Conservation (phyloP, 2,797 vertebrate species). For the Delichon dasypus region DNA sequence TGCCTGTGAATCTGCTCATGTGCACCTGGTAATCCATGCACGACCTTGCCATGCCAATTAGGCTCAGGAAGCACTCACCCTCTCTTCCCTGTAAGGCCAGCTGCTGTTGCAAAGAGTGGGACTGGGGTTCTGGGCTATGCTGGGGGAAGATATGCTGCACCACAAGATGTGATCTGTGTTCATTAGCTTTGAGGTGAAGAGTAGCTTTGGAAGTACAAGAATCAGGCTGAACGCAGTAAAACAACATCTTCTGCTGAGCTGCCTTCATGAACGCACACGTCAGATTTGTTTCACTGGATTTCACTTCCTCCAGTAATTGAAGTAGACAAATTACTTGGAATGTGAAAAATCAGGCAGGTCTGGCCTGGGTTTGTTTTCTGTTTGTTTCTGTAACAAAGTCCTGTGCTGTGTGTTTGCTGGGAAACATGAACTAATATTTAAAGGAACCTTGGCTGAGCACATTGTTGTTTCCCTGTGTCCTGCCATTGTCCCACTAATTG, state of each 20-base stretch:
- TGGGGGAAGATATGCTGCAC: not conserved
- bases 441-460: not conserved
- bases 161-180: not conserved
- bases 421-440: not conserved
- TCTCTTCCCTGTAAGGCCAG: not conserved
- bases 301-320: slow-evolving; percentile 30
- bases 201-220: not conserved
- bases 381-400: slow-evolving; percentile 74
- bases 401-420: not conserved
- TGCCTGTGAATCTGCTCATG: not conserved
- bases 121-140: not conserved
- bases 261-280: not conserved
- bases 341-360: slow-evolving; percentile 54
- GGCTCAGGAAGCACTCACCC: not conserved
- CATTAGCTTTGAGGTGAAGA: not conserved
- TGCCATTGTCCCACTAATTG: not conserved
- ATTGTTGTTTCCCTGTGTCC: not conserved
- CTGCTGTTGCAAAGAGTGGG: not conserved
- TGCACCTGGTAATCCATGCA: not conserved
- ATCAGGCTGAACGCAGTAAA: not conserved
- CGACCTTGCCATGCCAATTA: not conserved
- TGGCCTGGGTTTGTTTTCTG: slow-evolving; percentile 72
- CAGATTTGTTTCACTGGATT: slow-evolving; percentile 25
- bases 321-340: slow-evolving; percentile 38
- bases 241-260: slow-evolving; percentile 3